These are phyloP conservation scores for Megastigmus dorsalis DNA, from an alignment of 2,888 invertebrate genomes.

Conservation along the genomic window DNA sequence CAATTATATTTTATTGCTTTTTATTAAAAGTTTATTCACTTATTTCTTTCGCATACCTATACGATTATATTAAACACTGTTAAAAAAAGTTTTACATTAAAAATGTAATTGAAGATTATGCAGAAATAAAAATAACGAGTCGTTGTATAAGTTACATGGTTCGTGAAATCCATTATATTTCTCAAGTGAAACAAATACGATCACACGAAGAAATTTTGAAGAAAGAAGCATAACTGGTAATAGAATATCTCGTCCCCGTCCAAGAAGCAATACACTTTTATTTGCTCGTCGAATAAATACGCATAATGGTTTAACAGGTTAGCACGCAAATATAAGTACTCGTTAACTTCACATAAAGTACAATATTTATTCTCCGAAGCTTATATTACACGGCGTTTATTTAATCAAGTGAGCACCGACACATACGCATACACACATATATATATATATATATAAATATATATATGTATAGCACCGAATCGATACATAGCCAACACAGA, in stretches of 20 bases:
- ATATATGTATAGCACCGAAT: too few species aligned
- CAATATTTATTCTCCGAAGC: constrained; percentile 40
- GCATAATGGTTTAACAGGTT: constrained; percentile 45
- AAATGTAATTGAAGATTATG: too few species aligned
- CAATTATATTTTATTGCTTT: too few species aligned
- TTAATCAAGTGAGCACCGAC: constrained; percentile 38
- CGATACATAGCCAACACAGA: too few species aligned
- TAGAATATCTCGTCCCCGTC: constrained; percentile 15
- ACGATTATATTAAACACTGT: too few species aligned
- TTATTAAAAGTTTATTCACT: too few species aligned
- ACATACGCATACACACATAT: background rate
- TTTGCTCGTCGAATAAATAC: background rate
- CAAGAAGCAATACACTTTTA: background rate
- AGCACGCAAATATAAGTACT: constrained; percentile 42
- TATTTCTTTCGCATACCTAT: too few species aligned
- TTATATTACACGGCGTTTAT: constrained; percentile 42
- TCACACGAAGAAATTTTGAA: background rate
- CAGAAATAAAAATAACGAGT: too few species aligned
- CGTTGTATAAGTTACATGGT: too few species aligned
- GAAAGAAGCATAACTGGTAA: background rate
- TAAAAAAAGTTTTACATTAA: too few species aligned
- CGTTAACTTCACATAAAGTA: constrained; percentile 45
- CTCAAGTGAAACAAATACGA: background rate
- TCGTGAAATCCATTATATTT: background rate
- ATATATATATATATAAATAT: background rate